Percentiles rank a stretch among this genome's conserved stretches.
Conservation (phyloP, 2,797 vertebrate genomes). For the Mus caroli region DNA sequence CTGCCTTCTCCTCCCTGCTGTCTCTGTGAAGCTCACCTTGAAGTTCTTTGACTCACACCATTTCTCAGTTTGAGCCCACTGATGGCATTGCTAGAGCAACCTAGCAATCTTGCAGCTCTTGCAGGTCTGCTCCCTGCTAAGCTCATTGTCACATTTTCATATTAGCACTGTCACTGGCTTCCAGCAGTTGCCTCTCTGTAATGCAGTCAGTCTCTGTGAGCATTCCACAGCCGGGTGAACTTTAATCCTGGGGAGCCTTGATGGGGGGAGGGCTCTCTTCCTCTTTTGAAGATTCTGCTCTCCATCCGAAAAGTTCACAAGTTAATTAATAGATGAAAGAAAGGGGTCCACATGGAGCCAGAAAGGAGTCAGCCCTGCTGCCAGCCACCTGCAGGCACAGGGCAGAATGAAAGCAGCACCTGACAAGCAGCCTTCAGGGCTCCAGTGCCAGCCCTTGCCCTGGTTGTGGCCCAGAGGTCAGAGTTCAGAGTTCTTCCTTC, state of each 20-base stretch:
- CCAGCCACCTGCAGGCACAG: conserved; percentile 62
- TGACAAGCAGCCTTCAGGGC: background rate
- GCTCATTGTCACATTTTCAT: background rate
- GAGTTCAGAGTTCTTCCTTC: background rate
- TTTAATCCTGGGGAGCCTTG: conserved; percentile 85
- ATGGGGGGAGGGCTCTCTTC: conserved; percentile 84
- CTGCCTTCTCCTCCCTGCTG: background rate
- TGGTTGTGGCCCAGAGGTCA: background rate
- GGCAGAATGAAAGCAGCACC: conserved; percentile 53
- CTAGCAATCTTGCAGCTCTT: no score
- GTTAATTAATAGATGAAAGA: conserved; percentile 82
- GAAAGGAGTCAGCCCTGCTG: conserved; percentile 40
- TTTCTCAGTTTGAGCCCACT: background rate
- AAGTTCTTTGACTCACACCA: background rate
- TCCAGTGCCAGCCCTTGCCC: background rate
- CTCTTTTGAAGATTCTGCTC: conserved; percentile 88
- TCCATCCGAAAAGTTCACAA: conserved; percentile 80
- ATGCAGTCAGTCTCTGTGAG: conserved; percentile 86
- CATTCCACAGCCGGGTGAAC: conserved; percentile 88
- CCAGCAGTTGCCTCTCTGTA: conserved; percentile 75
- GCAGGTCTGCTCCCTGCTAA: background rate
- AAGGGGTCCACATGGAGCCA: conserved; percentile 56
- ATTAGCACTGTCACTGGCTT: conserved; percentile 65
- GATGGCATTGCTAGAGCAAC: background rate
- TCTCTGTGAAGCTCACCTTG: background rate